Conservation (phyloP, 2,888 invertebrate species). For the Drosophila merina region DNA sequence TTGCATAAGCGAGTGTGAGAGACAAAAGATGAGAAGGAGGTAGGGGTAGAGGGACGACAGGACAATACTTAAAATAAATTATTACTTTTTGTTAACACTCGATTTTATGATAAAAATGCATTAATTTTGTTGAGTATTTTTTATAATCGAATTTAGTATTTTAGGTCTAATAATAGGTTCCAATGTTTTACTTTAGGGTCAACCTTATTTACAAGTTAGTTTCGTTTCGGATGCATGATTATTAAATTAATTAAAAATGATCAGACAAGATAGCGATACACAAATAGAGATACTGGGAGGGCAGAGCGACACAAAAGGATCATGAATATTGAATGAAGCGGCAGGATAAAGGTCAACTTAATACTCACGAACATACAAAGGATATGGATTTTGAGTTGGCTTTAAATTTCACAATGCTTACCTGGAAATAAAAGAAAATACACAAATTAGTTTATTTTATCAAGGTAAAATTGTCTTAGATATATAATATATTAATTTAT, state of each 20-base stretch:
- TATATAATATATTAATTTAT: too few species aligned
- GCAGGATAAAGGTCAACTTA: not conserved
- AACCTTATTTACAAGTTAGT: conserved; percentile 45
- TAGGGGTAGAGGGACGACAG: not conserved
- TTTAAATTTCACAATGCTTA: conserved; percentile 45
- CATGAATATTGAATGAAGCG: conserved; percentile 19
- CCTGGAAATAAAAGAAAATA: conserved; percentile 46
- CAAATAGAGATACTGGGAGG: conserved; percentile 1
- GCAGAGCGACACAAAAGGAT: conserved; percentile 4
- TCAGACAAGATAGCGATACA: conserved; percentile 3
- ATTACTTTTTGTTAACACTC: not conserved
- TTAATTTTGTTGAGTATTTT: not conserved
- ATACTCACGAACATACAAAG: conserved; percentile 51
- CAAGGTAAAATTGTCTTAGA: too few species aligned
- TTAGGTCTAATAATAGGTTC: too few species aligned
- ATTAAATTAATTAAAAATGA: conserved; percentile 17
- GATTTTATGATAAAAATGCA: not conserved
- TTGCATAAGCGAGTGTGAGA: conserved; percentile 23
- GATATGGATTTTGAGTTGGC: not conserved
- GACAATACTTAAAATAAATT: conserved; percentile 2
- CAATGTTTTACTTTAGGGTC: not conserved
- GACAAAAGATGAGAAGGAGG: not conserved
- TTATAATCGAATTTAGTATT: too few species aligned
- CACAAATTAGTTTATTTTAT: conserved; percentile 4
- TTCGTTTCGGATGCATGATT: conserved; percentile 26